Evolutionary conservation across 2,113 vertebrate species (phyloP).

Genomic region (Poeciliopsis retropinna): DNA sequence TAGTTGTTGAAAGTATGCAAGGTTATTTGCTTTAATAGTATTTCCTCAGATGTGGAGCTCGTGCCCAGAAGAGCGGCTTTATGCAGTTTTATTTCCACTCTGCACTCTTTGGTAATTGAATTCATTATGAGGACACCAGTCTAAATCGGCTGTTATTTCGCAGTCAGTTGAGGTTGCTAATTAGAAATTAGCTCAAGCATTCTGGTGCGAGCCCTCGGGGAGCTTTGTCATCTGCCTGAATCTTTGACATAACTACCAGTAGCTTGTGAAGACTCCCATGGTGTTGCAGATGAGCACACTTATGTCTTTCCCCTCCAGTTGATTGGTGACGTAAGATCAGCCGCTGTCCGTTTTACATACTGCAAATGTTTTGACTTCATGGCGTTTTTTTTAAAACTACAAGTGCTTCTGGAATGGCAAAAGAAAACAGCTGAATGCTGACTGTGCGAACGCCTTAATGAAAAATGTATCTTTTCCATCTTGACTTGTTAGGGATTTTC

Average conservation of each 20-base stretch:
- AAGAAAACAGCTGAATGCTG: conserved; percentile 14
- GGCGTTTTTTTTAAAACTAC: conserved; percentile 1
- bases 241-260: conserved; percentile 48
- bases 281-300: conserved; percentile 13
- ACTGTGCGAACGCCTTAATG: conserved; percentile 18
- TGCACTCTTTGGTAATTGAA: conserved; percentile 68
- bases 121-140: conserved; percentile 65
- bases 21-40: conserved; percentile 6
- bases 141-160: conserved; percentile 65
- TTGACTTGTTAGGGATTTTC: conserved; percentile 34
- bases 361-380: background rate
- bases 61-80: conserved; percentile 21
- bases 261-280: conserved; percentile 46
- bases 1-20: background rate
- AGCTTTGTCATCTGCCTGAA: conserved; percentile 21
- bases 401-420: background rate
- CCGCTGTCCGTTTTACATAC: conserved; percentile 3
- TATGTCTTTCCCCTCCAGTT: background rate
- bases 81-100: conserved; percentile 66
- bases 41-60: conserved; percentile 27
- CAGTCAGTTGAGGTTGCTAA: conserved; percentile 66
- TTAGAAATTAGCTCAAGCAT: conserved; percentile 68
- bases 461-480: conserved; percentile 47
- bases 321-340: background rate
- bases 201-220: conserved; percentile 31